Conservation (phyloP, 2,113 vertebrate genomes). For the Thymallus thymallus region DNA sequence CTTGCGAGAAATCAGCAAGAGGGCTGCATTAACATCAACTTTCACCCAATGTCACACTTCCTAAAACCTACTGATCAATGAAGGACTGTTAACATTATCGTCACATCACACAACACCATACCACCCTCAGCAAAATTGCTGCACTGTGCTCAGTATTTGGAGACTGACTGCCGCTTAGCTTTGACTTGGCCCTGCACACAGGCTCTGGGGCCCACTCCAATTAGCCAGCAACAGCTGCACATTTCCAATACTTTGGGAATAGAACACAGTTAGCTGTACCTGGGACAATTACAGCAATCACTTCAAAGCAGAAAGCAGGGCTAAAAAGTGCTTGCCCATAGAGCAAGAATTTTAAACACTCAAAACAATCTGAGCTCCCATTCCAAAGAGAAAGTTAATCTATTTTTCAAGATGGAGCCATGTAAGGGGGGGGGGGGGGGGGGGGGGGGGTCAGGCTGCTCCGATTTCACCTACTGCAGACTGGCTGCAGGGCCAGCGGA, state of each 20-base stretch:
- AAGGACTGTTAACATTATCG: not conserved
- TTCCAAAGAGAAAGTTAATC: not conserved
- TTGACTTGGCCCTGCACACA: not conserved
- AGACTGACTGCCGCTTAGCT: not conserved
- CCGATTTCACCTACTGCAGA: not conserved
- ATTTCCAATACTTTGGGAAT: not conserved
- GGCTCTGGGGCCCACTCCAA: not conserved
- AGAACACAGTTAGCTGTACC: not conserved
- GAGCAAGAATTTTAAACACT: not conserved
- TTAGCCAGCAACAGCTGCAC: constrained; percentile 2
- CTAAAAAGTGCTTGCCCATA: not conserved
- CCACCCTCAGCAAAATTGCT: not conserved
- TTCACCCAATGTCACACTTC: not conserved
- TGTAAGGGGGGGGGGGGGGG: no score
- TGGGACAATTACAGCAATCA: not conserved
- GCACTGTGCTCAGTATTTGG: not conserved
- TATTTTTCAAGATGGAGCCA: not conserved
- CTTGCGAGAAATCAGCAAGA: not conserved
- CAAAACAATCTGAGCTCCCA: not conserved
- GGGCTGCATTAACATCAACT: not conserved
- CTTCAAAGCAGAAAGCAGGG: not conserved
- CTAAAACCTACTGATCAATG: not conserved
- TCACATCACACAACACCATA: not conserved
- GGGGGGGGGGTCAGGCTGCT: not conserved
- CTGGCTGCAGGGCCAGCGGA: not conserved